These are phyloP conservation scores for Chymomyza amoena DNA, from an alignment of 2,888 invertebrate genomes.

Conservation along the genomic window DNA sequence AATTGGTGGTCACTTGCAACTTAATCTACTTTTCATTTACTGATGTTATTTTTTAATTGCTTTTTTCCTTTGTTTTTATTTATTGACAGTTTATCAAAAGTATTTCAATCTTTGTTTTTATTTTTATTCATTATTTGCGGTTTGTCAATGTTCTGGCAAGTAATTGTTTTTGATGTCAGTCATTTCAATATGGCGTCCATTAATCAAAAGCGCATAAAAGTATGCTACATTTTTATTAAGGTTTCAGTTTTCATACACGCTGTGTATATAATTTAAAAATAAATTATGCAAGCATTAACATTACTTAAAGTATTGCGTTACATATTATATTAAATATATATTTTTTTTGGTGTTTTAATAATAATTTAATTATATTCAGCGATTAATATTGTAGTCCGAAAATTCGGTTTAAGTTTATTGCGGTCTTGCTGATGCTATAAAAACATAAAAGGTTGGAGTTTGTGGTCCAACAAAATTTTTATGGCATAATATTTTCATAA, in stretches of 20 bases:
- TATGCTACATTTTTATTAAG: neutral
- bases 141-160: neutral
- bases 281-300: neutral
- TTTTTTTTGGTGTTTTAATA: neutral
- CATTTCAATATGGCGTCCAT: neutral
- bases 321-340: too few species aligned
- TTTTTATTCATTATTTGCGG: neutral
- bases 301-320: neutral
- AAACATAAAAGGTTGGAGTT: neutral
- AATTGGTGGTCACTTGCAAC: neutral
- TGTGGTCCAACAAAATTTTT: neutral
- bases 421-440: neutral
- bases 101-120: neutral
- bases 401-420: neutral
- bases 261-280: neutral
- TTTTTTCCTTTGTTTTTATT: neutral
- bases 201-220: neutral
- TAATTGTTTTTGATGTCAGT: neutral
- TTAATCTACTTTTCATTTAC: neutral
- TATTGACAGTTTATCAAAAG: neutral
- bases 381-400: neutral
- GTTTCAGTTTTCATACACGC: neutral
- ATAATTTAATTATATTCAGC: neutral
- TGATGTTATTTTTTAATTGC: neutral
- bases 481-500: neutral